Base-by-base conservation (phyloP, 2,113 vertebrate genomes). In the Opisthocomus hoazin region DNA sequence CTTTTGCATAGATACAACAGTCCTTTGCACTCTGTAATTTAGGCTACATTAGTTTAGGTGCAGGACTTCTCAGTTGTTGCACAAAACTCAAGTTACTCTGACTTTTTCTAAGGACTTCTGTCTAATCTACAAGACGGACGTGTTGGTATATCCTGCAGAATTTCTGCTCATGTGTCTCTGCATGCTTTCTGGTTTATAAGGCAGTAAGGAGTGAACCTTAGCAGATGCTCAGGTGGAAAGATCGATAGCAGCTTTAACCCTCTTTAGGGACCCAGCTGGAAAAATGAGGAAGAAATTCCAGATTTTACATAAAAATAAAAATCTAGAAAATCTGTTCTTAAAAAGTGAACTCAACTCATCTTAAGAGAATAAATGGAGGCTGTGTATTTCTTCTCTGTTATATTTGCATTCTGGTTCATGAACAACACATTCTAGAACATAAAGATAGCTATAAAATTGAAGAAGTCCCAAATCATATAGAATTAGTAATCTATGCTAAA, bases 1-100 rank as follows among this genome's bases (percentile, higher is more conserved):
- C 37, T 86, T 80, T 16, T 10, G 7, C 36, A 57, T 1, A 4
- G 15, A 57, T 41, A 27, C 0, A 0, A 6, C 17, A 57, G 19
- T 27, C 27, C 32, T 91, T 85, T 68, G 19, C 21, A 36, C 10
- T 56, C 8, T 78, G 12, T 56, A 73, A 30, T 23, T 32, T 6
- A 5, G 32, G 1, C 12, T 71, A 1, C 36, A 50, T 30, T 37
- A 60, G 29, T 64, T 76, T 69, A 65, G 14, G 11, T 50, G 27
- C 32, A 89, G 36, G 11, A 60, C 9, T 89, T 64, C 12, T 74
- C 32, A 26, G 5, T 41, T 89, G 37, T 66, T 34, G 23, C 11
- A 41, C 5, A 87, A 78, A 70, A 43, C 10, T 63, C 50, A 71
- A 8, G 37, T 69, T 90, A 9, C 8, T 83, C 32, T 79, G n/a